Evolutionary conservation across 2,113 vertebrate genomes (phyloP).

Genomic region (Nyctereutes procyonoides): DNA sequence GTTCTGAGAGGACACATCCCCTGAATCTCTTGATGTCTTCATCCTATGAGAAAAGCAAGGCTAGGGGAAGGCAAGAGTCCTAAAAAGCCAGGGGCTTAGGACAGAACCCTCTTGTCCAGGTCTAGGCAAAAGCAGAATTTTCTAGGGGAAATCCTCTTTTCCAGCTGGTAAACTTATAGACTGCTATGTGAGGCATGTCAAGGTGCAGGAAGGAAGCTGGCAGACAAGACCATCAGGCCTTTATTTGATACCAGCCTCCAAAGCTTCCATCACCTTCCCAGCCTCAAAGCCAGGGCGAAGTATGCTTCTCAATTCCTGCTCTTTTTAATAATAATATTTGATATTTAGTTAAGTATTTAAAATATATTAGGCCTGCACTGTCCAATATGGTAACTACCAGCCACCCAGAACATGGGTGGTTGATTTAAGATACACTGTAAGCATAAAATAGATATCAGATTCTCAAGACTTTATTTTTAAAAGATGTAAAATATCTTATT

Average conservation of each 20-base stretch:
- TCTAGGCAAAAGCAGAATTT: background rate
- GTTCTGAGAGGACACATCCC: background rate
- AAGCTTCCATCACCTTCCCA: background rate
- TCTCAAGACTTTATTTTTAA: background rate
- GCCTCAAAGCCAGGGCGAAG: background rate
- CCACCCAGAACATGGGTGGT: background rate
- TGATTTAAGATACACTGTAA: background rate
- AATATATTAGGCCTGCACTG: background rate
- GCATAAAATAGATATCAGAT: background rate
- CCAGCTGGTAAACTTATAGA: background rate
- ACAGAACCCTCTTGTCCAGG: background rate
- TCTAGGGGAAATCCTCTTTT: background rate
- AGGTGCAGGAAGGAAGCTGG: background rate
- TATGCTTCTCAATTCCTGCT: background rate
- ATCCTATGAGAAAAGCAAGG: background rate
- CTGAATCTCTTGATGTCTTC: background rate
- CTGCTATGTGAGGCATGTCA: background rate
- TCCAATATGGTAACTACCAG: background rate
- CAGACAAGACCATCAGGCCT: background rate
- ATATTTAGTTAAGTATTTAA: conserved; percentile 8
- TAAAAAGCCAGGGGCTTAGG: background rate
- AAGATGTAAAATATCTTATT: background rate
- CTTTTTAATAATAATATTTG: background rate
- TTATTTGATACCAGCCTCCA: background rate
- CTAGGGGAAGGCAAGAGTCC: background rate